Base-by-base conservation (phyloP, 2,797 vertebrate genomes). In the Xyrichtys novacula region DNA sequence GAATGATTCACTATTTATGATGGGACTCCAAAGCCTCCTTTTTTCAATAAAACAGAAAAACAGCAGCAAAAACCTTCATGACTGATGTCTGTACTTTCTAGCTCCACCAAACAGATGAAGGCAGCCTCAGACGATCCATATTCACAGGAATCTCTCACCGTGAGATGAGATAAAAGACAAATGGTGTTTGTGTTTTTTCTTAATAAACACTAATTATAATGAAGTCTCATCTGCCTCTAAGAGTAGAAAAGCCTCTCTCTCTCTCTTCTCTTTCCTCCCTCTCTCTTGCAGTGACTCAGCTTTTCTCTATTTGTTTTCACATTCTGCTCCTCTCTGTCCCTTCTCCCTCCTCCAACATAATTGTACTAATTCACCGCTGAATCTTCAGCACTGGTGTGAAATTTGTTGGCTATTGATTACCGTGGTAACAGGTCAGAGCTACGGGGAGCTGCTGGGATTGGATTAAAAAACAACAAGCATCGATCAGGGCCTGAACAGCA, bases 331-430 rank as follows among this genome's bases (percentile, higher is more conserved):
- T 1, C 12, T 34, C 75, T 19, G 6, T 2, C 40, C 40, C 49
- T 53, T n/a, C 57, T 66, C 50, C 36, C 39, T 57, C 34, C 59
- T 65, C 31, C 29, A 20, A 26, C 38, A 49, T 84, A 81, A 85
- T 65, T 63, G 53, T 55, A 42, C 59, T 74, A 80, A 83, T 81
- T 76, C 63, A 38, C 59, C 39, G 58, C 43, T 65, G 62, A 57
- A 62, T 72, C 67, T 59, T 49, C 49, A 16, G 25, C 17, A 43
- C 40, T 46, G 53, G 54, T 46, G 50, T 16, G 31, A 70, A 67
- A 76, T 80, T 65, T 71, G 69, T 42, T 46, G 61, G 34, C 43
- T 80, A 88, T 85, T 78, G 85, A 88, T 86, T 78, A 81, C 61
- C 1, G 39, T 53, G 47, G 65, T 64, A 80, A 78, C 76, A 72